Conservation (phyloP, 1,140 invertebrate species). For the Micrasema minimum region DNA sequence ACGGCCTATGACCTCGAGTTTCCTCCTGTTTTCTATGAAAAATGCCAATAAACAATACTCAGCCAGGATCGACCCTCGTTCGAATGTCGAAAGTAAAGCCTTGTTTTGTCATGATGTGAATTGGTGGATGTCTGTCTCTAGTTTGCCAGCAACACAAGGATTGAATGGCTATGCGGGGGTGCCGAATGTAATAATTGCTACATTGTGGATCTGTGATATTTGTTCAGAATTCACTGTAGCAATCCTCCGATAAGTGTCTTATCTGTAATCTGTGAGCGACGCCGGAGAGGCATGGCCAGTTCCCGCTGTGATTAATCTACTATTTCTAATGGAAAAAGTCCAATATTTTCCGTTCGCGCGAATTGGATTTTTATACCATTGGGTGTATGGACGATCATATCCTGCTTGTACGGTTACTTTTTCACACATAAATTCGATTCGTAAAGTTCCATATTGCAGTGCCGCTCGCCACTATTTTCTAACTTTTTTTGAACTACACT, state of each 20-base stretch:
- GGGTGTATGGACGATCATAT: conserved; percentile 49
- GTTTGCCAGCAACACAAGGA: conserved; percentile 19
- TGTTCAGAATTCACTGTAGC: conserved; percentile 46
- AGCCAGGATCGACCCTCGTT: too few relatives aligned
- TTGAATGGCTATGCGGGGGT: conserved; percentile 16
- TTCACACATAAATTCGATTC: too few relatives aligned
- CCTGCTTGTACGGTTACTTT: conserved; percentile 38
- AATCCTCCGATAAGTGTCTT: conserved; percentile 20
- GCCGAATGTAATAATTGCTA: conserved; percentile 39
- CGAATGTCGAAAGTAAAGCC: too few relatives aligned
- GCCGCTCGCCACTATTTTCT: too few relatives aligned
- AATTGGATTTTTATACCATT: conserved; percentile 52
- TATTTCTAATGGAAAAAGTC: conserved; percentile 52
- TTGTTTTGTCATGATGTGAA: background rate
- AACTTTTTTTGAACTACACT: too few relatives aligned
- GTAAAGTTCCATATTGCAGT: too few relatives aligned
- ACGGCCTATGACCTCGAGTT: too few relatives aligned
- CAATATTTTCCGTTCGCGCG: conserved; percentile 45
- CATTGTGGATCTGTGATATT: conserved; percentile 47
- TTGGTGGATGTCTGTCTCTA: conserved; percentile 1
- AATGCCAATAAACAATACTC: too few relatives aligned
- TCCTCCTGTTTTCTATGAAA: too few relatives aligned
- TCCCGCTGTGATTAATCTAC: conserved; percentile 46
- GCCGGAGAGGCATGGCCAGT: background rate
- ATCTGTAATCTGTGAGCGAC: conserved; percentile 7